Evolutionary conservation across 2,113 vertebrate genomes (phyloP).

Genomic region (Chrysemys picta): DNA sequence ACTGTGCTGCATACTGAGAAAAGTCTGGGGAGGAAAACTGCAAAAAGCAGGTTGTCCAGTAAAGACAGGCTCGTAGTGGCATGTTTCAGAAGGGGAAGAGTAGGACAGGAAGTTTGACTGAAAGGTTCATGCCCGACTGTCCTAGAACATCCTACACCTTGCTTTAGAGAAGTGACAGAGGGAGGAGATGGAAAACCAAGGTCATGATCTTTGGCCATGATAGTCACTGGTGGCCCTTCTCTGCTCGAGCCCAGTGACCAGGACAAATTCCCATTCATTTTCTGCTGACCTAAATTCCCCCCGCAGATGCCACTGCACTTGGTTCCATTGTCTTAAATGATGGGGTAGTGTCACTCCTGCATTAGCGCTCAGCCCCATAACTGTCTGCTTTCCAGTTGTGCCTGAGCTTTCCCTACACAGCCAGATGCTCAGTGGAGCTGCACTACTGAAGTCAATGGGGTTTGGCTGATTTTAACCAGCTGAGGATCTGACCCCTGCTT

Average conservation of each 20-base stretch:
- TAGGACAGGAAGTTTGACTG: accelerated
- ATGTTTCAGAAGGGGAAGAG: accelerated
- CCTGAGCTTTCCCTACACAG: not conserved
- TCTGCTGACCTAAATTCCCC: accelerated
- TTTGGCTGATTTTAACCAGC: not conserved
- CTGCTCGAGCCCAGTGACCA: accelerated
- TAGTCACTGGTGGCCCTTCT: not conserved
- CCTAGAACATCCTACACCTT: not conserved
- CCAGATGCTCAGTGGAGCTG: not conserved
- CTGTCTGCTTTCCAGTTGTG: not conserved
- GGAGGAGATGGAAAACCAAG: not conserved
- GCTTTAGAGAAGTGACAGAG: not conserved
- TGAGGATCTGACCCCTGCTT: not conserved
- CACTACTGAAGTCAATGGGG: not conserved
- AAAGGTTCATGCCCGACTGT: not conserved
- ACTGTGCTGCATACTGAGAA: too few relatives aligned
- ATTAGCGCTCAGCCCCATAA: accelerated
- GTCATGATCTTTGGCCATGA: not conserved
- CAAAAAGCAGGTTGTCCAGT: not conserved
- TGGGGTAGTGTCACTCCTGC: accelerated
- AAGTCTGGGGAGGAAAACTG: not conserved
- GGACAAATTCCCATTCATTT: accelerated
- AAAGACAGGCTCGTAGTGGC: not conserved
- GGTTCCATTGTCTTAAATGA: accelerated
- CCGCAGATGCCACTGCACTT: not conserved